Evolutionary conservation across 2,888 invertebrate genomes (phyloP).

Genomic region (Vesta saturnalis): DNA sequence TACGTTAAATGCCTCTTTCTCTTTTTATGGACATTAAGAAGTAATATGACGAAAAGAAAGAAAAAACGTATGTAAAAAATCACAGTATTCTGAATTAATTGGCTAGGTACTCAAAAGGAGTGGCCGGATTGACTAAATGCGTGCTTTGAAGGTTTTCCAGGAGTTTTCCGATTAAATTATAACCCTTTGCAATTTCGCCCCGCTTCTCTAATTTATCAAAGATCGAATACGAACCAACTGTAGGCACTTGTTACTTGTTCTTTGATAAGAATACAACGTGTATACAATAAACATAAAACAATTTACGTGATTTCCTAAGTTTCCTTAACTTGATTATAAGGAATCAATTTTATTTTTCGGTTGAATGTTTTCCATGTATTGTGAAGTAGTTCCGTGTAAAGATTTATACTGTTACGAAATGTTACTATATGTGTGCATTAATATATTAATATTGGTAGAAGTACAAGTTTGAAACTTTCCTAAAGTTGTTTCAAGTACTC

Average conservation of each 20-base stretch:
- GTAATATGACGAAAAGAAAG: constrained; percentile 1
- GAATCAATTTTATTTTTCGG: too few relatives aligned
- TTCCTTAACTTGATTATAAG: too few relatives aligned
- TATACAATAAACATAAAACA: not conserved
- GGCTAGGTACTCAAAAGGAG: constrained; percentile 46
- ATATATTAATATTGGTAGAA: too few relatives aligned
- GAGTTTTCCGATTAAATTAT: constrained; percentile 61
- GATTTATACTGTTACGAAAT: too few relatives aligned
- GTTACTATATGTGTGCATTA: too few relatives aligned
- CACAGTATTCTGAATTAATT: constrained; percentile 21
- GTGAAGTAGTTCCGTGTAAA: too few relatives aligned
- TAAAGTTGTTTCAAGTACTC: too few relatives aligned
- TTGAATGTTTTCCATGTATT: too few relatives aligned
- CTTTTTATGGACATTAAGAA: not conserved
- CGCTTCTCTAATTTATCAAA: constrained; percentile 40
- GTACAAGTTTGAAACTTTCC: too few relatives aligned
- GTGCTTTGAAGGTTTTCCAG: constrained; percentile 57
- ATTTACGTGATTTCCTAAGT: not conserved
- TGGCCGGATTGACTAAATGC: constrained; percentile 60
- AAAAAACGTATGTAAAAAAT: constrained; percentile 18
- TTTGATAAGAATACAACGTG: constrained; percentile 32
- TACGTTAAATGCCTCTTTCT: not conserved
- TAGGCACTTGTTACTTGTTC: constrained; percentile 38
- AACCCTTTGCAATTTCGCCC: constrained; percentile 57
- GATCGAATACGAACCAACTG: constrained; percentile 32